These are phyloP conservation scores for Panthera leo DNA, from an alignment of 2,113 vertebrate species.

Conservation along the genomic window DNA sequence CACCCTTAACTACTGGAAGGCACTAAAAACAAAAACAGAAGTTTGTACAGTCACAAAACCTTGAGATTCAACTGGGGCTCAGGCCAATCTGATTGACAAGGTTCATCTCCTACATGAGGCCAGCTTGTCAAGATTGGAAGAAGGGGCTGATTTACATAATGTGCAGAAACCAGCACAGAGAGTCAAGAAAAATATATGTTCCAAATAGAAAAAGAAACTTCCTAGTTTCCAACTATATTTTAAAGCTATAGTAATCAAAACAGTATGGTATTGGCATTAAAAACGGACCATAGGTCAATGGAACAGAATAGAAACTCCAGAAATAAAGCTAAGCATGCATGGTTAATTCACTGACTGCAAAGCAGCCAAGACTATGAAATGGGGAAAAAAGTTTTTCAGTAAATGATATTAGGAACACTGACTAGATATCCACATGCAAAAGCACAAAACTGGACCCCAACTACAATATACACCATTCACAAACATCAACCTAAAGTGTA, in stretches of 20 bases:
- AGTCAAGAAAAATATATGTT: neutral
- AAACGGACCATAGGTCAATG: neutral
- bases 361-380: neutral
- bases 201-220: neutral
- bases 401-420: neutral
- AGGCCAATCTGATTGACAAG: neutral
- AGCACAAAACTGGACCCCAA: neutral
- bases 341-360: neutral
- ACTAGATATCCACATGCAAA: neutral
- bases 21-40: neutral
- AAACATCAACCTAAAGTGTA: neutral
- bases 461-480: neutral
- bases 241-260: neutral
- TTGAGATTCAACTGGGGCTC: neutral
- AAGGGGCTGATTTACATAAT: neutral
- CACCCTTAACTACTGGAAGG: neutral
- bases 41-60: neutral
- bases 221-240: neutral
- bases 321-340: neutral
- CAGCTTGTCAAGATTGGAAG: neutral
- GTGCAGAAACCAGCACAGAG: neutral
- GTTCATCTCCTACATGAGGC: neutral
- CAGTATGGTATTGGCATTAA: neutral
- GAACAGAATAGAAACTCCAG: neutral
- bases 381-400: neutral